These are phyloP conservation scores for Dryomyza anilis DNA, from an alignment of 2,888 invertebrate species.

Conservation along the genomic window DNA sequence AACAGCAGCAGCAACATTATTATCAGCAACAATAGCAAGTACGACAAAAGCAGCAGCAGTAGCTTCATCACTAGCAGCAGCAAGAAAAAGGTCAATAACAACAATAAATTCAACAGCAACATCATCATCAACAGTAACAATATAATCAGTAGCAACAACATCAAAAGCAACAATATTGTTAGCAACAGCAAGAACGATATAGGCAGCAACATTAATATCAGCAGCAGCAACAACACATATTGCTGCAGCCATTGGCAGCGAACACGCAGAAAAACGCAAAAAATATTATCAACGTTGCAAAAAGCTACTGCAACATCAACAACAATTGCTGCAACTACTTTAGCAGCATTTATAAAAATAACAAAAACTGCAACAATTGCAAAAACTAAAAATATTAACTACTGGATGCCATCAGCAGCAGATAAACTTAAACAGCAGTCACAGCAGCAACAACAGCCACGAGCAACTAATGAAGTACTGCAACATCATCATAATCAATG, in stretches of 20 bases:
- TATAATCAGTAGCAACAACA: not conserved
- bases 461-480: not conserved
- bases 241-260: too few species aligned
- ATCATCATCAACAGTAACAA: not conserved
- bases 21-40: not conserved
- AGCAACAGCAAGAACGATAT: not conserved
- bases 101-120: conserved; percentile 28
- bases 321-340: not conserved
- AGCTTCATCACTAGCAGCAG: not conserved
- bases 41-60: not conserved
- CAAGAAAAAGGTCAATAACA: conserved; percentile 20
- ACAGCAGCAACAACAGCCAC: not conserved
- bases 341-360: not conserved
- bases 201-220: not conserved
- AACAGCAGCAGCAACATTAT: not conserved
- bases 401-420: conserved; percentile 11
- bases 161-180: conserved; percentile 30
- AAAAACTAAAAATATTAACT: conserved; percentile 19
- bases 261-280: too few species aligned
- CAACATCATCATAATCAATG: not conserved
- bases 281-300: too few species aligned
- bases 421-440: not conserved
- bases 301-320: not conserved
- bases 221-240: conserved; percentile 34
- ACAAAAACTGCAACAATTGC: conserved; percentile 33